Base-by-base conservation (phyloP, 1,140 invertebrate genomes). In the Drosophila seguyi region DNA sequence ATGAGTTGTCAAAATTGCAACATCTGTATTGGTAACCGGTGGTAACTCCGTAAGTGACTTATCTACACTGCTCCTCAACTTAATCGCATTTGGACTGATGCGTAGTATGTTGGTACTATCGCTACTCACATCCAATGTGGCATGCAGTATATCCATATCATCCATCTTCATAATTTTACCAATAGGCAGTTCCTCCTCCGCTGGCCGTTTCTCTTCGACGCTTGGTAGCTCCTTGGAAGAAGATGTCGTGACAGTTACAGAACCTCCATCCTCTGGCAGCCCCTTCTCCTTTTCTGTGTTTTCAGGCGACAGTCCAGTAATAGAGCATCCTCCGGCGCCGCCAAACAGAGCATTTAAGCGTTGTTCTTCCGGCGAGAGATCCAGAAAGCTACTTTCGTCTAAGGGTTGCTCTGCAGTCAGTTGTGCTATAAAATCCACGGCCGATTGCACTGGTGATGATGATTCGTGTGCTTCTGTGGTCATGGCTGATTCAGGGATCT, bases 341-440 rank as follows among this genome's bases (percentile, higher is more conserved):
- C 60, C 68, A 62, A 88, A 92, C 8, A 81, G 52, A 4, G 79
- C 81, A 52, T 60, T 91, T 63, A 92, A 56, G 36, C 73, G 74
- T n/a, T 91, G 52, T 25, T 92, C 90, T 45, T 92, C 90, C 0
- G 83, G 75, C 0, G 90, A 92, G 2, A 92, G 67, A 27, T 92
- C 81, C 39, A 78, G 60, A 20, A 72, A 71, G 27, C 59, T 81
- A 45, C 57, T 77, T 53, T 48, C 38, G 57, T 75, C 80, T 14
- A 52, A 8, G 0, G 74, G 22, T 53, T 82, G 52, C 0, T 42
- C 62, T 16, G 81, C 67, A 0, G 81, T 61, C 14, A 92, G 31
- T 27, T 90, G 75, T 5, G 86, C 81, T 45, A 92, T 90, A 27
- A 90, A 92, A 56, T 92, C 90, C 0, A 92, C 90, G 0, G 90